Conservation (phyloP, 2,797 vertebrate genomes). For the Sebastes oblongus region DNA sequence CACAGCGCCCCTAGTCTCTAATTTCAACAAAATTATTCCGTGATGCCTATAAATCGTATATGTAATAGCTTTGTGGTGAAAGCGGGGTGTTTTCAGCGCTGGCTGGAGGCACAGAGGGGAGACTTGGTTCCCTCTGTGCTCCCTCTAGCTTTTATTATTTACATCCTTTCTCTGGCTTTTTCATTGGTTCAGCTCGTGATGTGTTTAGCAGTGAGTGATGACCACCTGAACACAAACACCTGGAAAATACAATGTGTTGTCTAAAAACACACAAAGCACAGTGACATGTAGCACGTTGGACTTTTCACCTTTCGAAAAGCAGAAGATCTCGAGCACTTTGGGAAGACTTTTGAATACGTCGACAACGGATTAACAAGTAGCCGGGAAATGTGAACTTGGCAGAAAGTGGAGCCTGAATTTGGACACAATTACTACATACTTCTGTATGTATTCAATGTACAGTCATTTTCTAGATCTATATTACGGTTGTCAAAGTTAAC, state of each 20-base stretch:
- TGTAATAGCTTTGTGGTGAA: constrained; percentile 27
- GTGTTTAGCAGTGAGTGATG: constrained; percentile 20
- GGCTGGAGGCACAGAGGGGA: constrained; percentile 18
- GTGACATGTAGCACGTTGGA: no score
- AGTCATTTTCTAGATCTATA: no score
- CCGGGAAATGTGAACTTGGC: no score
- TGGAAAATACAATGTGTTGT: not conserved
- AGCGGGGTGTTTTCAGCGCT: not conserved
- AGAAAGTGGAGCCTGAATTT: not conserved
- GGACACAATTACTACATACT: not conserved
- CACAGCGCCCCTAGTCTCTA: constrained; percentile 33
- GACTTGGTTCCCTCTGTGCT: not conserved
- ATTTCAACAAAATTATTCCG: constrained; percentile 50
- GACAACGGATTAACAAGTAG: not conserved
- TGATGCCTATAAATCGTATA: constrained; percentile 38
- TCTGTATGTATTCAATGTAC: not conserved
- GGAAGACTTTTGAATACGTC: not conserved
- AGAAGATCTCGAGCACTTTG: not conserved
- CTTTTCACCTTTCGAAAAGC: not conserved
- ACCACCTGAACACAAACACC: not conserved
- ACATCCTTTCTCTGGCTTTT: constrained; percentile 29
- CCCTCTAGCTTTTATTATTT: constrained; percentile 30
- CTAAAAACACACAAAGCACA: not conserved
- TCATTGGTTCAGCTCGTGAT: not conserved
- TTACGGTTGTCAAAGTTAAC: no score